A percentile compares a stretch with the other conserved stretches of the same genome.
phyloP scores from a whole-genome alignment of 1,140 invertebrate species.

The Drosophila kikkawai region DNA sequence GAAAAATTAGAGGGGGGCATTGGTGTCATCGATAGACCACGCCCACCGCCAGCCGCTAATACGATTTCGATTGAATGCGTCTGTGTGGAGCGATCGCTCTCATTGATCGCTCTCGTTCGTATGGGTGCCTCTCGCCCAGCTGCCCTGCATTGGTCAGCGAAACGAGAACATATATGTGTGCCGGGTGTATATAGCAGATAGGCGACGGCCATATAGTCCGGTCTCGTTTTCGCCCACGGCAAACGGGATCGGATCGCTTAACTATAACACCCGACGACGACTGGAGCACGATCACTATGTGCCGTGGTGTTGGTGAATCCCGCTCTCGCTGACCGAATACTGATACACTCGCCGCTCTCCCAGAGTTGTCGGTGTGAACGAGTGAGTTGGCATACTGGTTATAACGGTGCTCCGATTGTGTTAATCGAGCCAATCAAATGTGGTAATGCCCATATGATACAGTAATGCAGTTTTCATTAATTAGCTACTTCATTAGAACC shows the following conservation, averaged over 20 bases:
- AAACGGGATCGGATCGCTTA: constrained; percentile 52
- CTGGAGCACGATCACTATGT: constrained; percentile 28
- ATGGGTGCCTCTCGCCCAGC: constrained; percentile 41
- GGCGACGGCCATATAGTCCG: constrained; percentile 54
- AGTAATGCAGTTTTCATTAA: no score
- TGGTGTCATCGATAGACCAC: constrained; percentile 65
- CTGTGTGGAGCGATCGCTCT: constrained; percentile 47
- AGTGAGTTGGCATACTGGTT: constrained; percentile 67
- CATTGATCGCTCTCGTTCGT: constrained; percentile 65
- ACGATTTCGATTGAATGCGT: constrained; percentile 40
- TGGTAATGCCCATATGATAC: no score
- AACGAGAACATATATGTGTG: constrained; percentile 70
- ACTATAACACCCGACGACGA: constrained; percentile 65
- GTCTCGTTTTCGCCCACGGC: constrained; percentile 57
- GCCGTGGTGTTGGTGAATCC: constrained; percentile 7
- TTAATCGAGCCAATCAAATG: constrained; percentile 85
- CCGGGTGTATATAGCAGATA: constrained; percentile 44
- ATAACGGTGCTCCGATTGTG: constrained; percentile 84
- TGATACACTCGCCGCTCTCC: constrained; percentile 6
- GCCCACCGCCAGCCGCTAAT: constrained; percentile 60
- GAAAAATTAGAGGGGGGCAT: constrained; percentile 8
- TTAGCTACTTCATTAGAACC: no score
- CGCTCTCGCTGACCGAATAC: constrained; percentile 8
- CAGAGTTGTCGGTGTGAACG: constrained; percentile 27
- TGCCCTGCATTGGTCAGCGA: constrained; percentile 84